These are phyloP conservation scores for Metallyticus violacea DNA, from an alignment of 2,888 invertebrate species.

Conservation along the genomic window DNA sequence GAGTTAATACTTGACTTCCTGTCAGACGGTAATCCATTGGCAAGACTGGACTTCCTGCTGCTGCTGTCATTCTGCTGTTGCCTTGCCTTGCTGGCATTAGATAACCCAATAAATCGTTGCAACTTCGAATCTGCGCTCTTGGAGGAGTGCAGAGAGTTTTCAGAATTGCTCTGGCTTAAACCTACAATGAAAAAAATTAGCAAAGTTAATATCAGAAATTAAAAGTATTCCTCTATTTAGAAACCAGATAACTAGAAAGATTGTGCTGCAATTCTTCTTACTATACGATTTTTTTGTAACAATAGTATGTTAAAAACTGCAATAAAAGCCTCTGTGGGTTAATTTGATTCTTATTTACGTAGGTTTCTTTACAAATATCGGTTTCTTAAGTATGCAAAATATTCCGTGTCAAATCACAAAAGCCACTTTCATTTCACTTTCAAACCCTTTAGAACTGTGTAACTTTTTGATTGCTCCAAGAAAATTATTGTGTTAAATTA, in stretches of 20 bases:
- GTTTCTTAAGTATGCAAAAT: background rate
- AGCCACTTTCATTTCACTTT: too few species aligned
- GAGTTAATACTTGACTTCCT: background rate
- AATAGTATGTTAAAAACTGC: too few species aligned
- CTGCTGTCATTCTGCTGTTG: background rate
- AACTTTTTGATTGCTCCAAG: too few species aligned
- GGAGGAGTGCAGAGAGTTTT: slow-evolving; percentile 17
- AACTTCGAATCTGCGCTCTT: slow-evolving; percentile 13
- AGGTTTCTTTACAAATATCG: background rate
- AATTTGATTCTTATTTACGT: background rate
- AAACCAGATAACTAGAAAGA: background rate
- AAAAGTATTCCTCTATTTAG: background rate
- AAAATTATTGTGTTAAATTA: too few species aligned
- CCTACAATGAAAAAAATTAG: background rate
- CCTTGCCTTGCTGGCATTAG: background rate
- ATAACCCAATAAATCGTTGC: background rate
- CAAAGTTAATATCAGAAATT: background rate
- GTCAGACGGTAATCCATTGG: background rate
- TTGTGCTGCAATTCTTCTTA: background rate
- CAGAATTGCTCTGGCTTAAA: slow-evolving; percentile 22
- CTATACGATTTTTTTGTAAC: background rate
- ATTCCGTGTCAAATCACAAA: too few species aligned
- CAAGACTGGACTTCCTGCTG: background rate
- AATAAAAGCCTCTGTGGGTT: too few species aligned
- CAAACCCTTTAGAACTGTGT: too few species aligned